Percentiles rank a stretch among this genome's conserved stretches.
Conservation (phyloP, 2,888 invertebrate genomes). For the Trachelus troglodyta region DNA sequence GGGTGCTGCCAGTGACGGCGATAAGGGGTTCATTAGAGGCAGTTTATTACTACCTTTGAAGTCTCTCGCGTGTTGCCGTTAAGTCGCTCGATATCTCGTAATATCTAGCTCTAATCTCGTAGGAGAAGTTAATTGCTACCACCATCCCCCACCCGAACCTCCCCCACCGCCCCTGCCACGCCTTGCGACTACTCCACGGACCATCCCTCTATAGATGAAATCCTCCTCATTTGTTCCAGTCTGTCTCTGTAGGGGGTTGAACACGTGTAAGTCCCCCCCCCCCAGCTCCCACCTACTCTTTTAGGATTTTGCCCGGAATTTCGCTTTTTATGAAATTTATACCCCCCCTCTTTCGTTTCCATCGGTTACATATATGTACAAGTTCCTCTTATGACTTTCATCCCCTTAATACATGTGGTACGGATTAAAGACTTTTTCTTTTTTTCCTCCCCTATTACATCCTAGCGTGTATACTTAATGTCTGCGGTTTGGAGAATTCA, state of each 20-base stretch:
- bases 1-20: slow-evolving; percentile 51
- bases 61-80: slow-evolving; percentile 66
- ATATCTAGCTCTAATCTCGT: slow-evolving; percentile 66
- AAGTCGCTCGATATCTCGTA: slow-evolving; percentile 67
- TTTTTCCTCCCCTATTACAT: neutral
- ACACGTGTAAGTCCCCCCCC: neutral
- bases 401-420: neutral
- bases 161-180: neutral
- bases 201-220: neutral
- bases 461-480: neutral
- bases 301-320: neutral
- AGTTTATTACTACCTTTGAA: slow-evolving; percentile 67
- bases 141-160: slow-evolving; percentile 23
- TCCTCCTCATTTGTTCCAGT: neutral
- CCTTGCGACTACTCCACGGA: neutral
- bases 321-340: neutral
- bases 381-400: neutral
- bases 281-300: neutral
- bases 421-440: neutral
- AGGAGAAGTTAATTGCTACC: slow-evolving; percentile 66
- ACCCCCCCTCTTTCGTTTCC: neutral
- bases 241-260: neutral
- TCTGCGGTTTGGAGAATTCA: neutral
- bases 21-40: slow-evolving; percentile 67
- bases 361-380: neutral